These are phyloP conservation scores for Apogon talboti DNA, from an alignment of 2,797 vertebrate genomes.

Conservation along the genomic window DNA sequence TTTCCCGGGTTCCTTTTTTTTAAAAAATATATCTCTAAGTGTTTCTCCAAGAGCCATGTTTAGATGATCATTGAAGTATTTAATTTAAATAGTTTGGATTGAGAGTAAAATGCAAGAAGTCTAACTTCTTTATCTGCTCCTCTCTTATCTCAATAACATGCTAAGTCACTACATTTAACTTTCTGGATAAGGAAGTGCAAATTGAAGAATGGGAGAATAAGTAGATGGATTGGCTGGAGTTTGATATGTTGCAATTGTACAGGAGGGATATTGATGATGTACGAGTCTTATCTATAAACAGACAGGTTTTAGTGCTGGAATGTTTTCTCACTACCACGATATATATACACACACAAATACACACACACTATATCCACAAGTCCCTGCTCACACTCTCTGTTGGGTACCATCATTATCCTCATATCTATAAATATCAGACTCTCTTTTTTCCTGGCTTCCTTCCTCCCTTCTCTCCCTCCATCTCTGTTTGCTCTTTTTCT, in stretches of 20 bases:
- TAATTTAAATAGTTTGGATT: background rate
- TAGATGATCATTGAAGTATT: background rate
- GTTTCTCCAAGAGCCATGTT: background rate
- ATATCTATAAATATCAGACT: constrained; percentile 83
- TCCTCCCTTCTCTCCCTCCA: constrained; percentile 49
- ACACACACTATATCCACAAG: constrained; percentile 52
- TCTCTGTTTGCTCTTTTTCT: constrained; percentile 78
- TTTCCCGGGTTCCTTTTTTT: too few relatives aligned
- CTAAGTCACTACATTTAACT: constrained; percentile 7
- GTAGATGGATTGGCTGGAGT: constrained; percentile 42
- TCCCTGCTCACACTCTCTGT: constrained; percentile 60
- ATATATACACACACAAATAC: constrained; percentile 23
- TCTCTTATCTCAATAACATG: constrained; percentile 31
- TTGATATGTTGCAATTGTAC: constrained; percentile 44
- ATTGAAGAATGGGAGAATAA: constrained; percentile 21
- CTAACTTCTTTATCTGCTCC: constrained; percentile 7
- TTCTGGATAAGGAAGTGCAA: background rate
- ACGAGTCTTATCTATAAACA: constrained; percentile 64
- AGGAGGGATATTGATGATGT: constrained; percentile 55
- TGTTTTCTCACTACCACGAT: constrained; percentile 39
- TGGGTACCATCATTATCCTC: constrained; percentile 77
- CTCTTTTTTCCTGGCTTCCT: constrained; percentile 38
- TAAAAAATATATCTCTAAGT: too few relatives aligned
- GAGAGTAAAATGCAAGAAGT: background rate
- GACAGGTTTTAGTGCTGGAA: constrained; percentile 58